phyloP scores from a whole-genome alignment of 2,113 vertebrate genomes.

The Columba livia region DNA sequence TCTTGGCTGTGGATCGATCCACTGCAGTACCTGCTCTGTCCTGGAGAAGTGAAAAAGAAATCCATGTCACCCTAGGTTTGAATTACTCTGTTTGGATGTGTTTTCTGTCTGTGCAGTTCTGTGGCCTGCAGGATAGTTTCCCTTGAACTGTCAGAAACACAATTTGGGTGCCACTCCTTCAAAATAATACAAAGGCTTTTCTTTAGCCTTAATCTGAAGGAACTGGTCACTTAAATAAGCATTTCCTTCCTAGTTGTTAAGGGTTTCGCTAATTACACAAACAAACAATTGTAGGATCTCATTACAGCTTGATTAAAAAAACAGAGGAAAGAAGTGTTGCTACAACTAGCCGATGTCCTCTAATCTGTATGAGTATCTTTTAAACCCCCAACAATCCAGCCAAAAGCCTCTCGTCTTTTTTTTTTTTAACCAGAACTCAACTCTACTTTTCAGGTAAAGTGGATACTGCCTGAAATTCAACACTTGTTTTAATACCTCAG shows the following conservation, averaged over 20 bases:
- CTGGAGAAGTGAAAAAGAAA: background rate
- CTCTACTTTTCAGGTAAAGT: constrained; percentile 62
- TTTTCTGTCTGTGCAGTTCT: background rate
- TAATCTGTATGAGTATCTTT: background rate
- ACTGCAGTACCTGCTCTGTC: background rate
- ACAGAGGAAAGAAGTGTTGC: background rate
- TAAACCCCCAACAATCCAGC: background rate
- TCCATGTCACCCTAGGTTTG: background rate
- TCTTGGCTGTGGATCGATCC: rapidly evolving
- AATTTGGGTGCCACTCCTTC: background rate
- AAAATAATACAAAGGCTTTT: background rate
- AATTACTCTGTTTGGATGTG: background rate
- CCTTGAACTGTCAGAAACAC: background rate
- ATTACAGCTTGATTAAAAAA: constrained; percentile 6
- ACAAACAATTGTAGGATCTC: background rate
- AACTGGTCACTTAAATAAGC: background rate
- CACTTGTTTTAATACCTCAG: constrained; percentile 57
- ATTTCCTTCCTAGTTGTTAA: constrained; percentile 16
- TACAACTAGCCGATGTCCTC: background rate
- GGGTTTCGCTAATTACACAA: background rate
- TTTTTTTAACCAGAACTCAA: constrained; percentile 53
- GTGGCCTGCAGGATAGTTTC: background rate
- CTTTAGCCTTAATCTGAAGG: background rate
- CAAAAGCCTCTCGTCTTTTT: background rate
- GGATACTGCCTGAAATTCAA: constrained; percentile 62